A percentile compares a stretch with the other conserved stretches of the same genome.
phyloP scores from a whole-genome alignment of 2,888 invertebrate genomes.

The Aporophyla nigra region DNA sequence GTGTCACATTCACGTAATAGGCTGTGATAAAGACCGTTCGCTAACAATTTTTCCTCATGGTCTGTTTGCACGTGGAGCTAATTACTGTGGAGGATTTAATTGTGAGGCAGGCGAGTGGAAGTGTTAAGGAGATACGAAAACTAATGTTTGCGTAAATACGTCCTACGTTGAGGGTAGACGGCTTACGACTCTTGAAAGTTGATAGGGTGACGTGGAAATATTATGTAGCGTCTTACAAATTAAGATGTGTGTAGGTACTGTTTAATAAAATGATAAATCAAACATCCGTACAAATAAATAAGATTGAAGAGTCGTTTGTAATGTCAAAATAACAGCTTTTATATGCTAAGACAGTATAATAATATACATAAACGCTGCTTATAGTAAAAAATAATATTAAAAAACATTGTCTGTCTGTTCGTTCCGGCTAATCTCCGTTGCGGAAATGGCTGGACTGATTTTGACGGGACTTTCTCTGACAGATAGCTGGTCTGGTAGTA shows the following conservation, averaged over 20 bases:
- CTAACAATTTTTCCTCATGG: slow-evolving; percentile 47
- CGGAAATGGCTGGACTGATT: too few species aligned
- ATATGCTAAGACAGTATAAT: too few species aligned
- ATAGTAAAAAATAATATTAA: too few species aligned
- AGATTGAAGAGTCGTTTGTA: too few species aligned
- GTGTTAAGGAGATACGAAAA: slow-evolving; percentile 33
- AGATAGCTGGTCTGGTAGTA: too few species aligned
- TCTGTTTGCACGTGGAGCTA: slow-evolving; percentile 56
- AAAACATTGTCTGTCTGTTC: too few species aligned
- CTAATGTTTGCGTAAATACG: slow-evolving; percentile 40
- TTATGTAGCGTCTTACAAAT: slow-evolving; percentile 12
- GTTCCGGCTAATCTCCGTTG: too few species aligned
- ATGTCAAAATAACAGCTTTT: too few species aligned
- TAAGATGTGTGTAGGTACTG: slow-evolving; percentile 10
- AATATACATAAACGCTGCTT: too few species aligned
- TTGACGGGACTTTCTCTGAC: too few species aligned
- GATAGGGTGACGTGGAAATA: slow-evolving; percentile 30
- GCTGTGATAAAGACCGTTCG: slow-evolving; percentile 37
- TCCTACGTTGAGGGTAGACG: neutral
- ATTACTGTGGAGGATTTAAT: slow-evolving; percentile 52
- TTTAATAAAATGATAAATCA: neutral
- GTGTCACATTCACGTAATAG: slow-evolving; percentile 50
- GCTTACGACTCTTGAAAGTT: slow-evolving; percentile 37
- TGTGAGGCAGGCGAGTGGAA: slow-evolving; percentile 31
- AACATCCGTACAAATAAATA: too few species aligned